Base-by-base conservation (phyloP, 2,888 invertebrate species). In the Charanyca ferruginea region DNA sequence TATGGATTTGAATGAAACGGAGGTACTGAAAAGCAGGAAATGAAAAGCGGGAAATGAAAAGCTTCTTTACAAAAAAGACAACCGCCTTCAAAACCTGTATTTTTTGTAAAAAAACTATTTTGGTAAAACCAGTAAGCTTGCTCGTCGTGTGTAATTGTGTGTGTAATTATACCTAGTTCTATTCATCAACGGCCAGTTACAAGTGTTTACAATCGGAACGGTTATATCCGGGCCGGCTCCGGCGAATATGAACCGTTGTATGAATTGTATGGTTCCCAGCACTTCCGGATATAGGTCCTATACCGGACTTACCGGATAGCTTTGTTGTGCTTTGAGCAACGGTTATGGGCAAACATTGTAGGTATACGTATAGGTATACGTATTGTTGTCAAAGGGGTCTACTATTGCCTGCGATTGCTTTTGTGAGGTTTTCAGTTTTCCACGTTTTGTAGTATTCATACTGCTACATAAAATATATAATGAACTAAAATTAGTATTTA, bases 151-250 rank as follows among this genome's bases (percentile, higher is more conserved):
- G n/a, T n/a, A n/a, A n/a, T n/a, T n/a, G n/a, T n/a, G n/a, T n/a
- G n/a, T n/a, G n/a, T n/a, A n/a, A n/a, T 35, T 4, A 28, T 32
- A 13, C 9, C 9, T 20, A 25, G n/a, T 48, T 23, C 18, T 0
- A 42, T 62, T 41, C 22, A 38, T 18, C n/a, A 22, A 18, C 25
- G 63, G 23, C 25, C 41, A 71, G 47, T 41, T 11, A 9, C 2
- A 18, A 49, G 72, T 77, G 45, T 51, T 58, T 42, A 59, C 58
- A 71, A 77, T 71, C 45, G 49, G 58, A 71, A 42, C 67, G 64
- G 45, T 57, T 5, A 25, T 42, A 77, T 73, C 77, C 63, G 63
- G 62, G 0, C 49, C 57, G 25, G 51, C 9, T 52, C 77, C 62
- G 57, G 48, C n/a, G 48, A 53, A 44, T 57, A 57, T 32, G 47